phyloP scores from a whole-genome alignment of 2,888 invertebrate species.

The Pristionchus entomophagus region DNA sequence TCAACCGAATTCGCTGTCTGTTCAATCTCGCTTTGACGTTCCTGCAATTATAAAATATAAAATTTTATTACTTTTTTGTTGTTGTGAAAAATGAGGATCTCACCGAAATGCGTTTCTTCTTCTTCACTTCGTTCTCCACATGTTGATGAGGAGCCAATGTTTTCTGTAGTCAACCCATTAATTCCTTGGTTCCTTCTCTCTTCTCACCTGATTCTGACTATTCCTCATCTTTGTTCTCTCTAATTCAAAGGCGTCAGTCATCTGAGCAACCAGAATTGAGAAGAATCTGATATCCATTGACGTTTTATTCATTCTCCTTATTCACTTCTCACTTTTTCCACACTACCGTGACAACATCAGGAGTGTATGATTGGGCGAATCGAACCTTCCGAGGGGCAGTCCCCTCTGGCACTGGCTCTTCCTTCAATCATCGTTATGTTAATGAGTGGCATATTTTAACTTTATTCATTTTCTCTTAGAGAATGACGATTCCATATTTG shows the following conservation, averaged over 20 bases:
- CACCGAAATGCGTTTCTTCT: constrained; percentile 66
- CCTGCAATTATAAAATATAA: constrained; percentile 58
- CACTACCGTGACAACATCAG: constrained; percentile 64
- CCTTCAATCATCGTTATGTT: constrained; percentile 56
- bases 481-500: too few relatives aligned
- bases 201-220: constrained; percentile 57
- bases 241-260: constrained; percentile 74
- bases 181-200: neutral
- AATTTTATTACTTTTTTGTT: neutral
- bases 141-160: constrained; percentile 74
- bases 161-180: constrained; percentile 51
- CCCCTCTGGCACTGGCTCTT: constrained; percentile 53
- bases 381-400: constrained; percentile 68
- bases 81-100: neutral
- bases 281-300: constrained; percentile 61
- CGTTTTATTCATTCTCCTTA: neutral
- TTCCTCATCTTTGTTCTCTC: constrained; percentile 71
- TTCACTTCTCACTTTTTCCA: constrained; percentile 64
- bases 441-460: too few relatives aligned
- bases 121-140: constrained; percentile 68
- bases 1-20: constrained; percentile 57
- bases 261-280: constrained; percentile 63
- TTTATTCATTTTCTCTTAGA: too few relatives aligned
- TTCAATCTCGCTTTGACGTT: constrained; percentile 71
- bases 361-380: constrained; percentile 69